Evolutionary conservation across 1,140 invertebrate genomes (phyloP), one percentile per base, ranked within the genome.

Genomic region (Batillaria attramentaria): DNA sequence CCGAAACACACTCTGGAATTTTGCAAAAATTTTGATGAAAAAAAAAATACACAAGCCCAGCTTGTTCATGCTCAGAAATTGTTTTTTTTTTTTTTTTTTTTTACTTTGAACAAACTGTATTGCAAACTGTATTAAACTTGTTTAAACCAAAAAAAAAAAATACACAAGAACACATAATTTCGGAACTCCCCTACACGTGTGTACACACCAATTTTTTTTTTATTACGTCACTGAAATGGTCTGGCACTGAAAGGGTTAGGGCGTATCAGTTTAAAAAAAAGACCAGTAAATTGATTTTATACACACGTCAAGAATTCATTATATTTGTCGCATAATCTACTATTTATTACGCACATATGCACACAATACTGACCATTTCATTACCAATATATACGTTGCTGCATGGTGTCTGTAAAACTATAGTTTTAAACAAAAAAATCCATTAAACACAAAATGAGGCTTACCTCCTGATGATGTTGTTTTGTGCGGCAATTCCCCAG

Each of bases 391-490:
- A 54, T 20, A 54, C n/a, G n/a, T 1, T 54, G 18, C 3, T 54
- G 2, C 18, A 54, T 54, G 18, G 18, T 1, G 50, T 54, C n/a
- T 54, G 18, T 18, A 54, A 18, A 54, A 18, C 3, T 1, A 18
- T 20, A 54, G 50, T n/a, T 54, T 54, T 3, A 2, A n/a, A 54
- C 3, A 54, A 20, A 54, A 54, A 54, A 0, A 54, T 2, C 1
- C 50, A 20, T 54, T 54, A 1, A n/a, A 18, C n/a, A 2, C n/a
- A 20, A 54, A 54, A 54, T 3, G 18, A 24, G 16, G n/a, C 28
- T 31, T 77, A 80, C 79, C 79, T 62, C 79, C 79, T 4, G 79
- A 76, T 31, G 73, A 43, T 35, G 50, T 69, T 8, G 77, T 57
- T 60, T 69, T 80, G 65, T 72, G 70, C 41, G 75, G 68, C 13